phyloP scores from a whole-genome alignment of 2,888 invertebrate genomes.

The Heteromurus nitidus region DNA sequence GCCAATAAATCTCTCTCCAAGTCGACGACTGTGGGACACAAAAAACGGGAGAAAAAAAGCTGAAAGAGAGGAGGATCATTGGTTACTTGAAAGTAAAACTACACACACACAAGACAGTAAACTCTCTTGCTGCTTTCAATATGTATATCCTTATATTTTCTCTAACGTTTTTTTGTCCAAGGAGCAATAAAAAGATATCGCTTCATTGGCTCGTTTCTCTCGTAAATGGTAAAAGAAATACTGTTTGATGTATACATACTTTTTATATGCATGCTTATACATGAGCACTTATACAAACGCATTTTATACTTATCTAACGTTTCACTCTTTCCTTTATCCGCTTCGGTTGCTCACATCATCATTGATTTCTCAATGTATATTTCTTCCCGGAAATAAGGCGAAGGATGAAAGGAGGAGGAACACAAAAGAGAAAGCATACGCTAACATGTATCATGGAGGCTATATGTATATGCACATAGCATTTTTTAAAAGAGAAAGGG shows the following conservation, averaged over 20 bases:
- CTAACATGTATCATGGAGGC: neutral
- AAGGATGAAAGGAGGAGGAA: conserved; percentile 12
- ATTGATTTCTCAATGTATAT: conserved; percentile 58
- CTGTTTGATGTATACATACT: conserved; percentile 26
- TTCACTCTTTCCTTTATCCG: conserved; percentile 33
- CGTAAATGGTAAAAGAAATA: conserved; percentile 35
- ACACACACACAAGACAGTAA: neutral
- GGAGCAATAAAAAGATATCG: conserved; percentile 59
- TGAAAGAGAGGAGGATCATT: conserved; percentile 27
- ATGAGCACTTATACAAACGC: neutral
- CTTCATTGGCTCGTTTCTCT: conserved; percentile 60
- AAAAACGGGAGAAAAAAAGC: conserved; percentile 14
- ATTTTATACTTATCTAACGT: neutral
- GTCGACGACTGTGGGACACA: too few species aligned
- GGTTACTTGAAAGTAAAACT: conserved; percentile 22
- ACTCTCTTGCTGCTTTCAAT: neutral
- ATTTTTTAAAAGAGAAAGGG: neutral
- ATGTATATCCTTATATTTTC: neutral
- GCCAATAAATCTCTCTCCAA: conserved; percentile 66
- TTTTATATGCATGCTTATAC: conserved; percentile 17
- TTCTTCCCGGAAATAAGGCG: neutral
- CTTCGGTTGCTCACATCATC: conserved; percentile 55
- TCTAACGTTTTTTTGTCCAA: neutral
- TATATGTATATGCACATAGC: neutral
- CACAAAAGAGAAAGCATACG: conserved; percentile 9